phyloP scores from a whole-genome alignment of 2,113 vertebrate genomes.

The Indicator indicator region DNA sequence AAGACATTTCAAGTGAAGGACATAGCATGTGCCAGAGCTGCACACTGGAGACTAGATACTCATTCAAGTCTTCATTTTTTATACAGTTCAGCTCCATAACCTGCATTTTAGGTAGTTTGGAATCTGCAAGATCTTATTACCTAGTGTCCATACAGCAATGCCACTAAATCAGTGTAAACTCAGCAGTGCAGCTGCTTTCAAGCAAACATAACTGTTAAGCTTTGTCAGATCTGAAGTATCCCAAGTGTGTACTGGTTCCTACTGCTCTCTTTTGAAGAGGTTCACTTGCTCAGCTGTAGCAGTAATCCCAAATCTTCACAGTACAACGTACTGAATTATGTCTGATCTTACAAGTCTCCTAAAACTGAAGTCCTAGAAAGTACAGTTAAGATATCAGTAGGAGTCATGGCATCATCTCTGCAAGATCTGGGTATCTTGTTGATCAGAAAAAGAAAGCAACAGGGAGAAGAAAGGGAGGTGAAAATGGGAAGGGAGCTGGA shows the following conservation, averaged over 20 bases:
- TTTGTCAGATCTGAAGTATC: not conserved
- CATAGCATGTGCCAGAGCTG: accelerated
- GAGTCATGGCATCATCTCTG: not conserved
- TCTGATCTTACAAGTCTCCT: not conserved
- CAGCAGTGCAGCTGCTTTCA: not conserved
- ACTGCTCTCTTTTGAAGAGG: not conserved
- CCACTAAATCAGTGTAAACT: not conserved
- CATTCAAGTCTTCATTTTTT: not conserved
- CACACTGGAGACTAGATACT: not conserved
- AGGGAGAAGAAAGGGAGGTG: not conserved
- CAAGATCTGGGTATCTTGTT: not conserved
- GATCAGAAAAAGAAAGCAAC: not conserved
- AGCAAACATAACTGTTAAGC: not conserved
- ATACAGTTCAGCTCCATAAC: not conserved
- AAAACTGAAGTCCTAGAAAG: not conserved
- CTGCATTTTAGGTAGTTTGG: not conserved
- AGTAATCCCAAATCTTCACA: not conserved
- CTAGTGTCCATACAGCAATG: not conserved
- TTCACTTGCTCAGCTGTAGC: not conserved
- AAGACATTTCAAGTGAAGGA: not conserved
- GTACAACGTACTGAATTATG: not conserved
- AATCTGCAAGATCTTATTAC: not conserved
- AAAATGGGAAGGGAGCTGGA: not conserved
- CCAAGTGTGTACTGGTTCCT: not conserved
- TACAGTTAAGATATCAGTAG: not conserved